Conservation (phyloP, 2,888 invertebrate genomes). For the Furcula furcula region DNA sequence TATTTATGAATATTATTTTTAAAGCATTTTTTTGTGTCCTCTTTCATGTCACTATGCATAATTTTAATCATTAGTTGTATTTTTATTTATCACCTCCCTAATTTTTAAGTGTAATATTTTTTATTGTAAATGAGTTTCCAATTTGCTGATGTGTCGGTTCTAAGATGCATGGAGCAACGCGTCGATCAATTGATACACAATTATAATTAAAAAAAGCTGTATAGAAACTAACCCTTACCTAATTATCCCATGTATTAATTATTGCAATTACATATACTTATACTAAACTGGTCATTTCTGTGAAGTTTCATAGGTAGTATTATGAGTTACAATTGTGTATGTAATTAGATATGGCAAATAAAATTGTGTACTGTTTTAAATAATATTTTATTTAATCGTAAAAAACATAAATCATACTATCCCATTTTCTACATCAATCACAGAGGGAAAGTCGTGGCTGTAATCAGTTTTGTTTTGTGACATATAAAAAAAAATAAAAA, state of each 20-base stretch:
- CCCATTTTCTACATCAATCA: not conserved
- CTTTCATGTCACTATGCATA: slow-evolving; percentile 63
- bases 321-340: slow-evolving; percentile 77
- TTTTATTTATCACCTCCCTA: slow-evolving; percentile 60
- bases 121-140: slow-evolving; percentile 44
- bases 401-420: slow-evolving; percentile 19
- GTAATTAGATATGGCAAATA: slow-evolving; percentile 74
- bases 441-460: no score
- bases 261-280: slow-evolving; percentile 10
- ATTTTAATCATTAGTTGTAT: slow-evolving; percentile 52
- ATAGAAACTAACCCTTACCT: slow-evolving; percentile 37
- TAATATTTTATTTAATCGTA: slow-evolving; percentile 33
- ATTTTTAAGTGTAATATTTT: slow-evolving; percentile 40
- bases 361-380: slow-evolving; percentile 68
- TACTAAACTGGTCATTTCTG: slow-evolving; percentile 21
- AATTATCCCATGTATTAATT: slow-evolving; percentile 30
- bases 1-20: slow-evolving; percentile 42
- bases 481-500: not conserved
- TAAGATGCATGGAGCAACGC: slow-evolving; percentile 53
- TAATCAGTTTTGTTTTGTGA: no score
- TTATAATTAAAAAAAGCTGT: slow-evolving; percentile 54
- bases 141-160: slow-evolving; percentile 64
- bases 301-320: slow-evolving; percentile 46
- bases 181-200: slow-evolving; percentile 72
- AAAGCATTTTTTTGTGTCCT: slow-evolving; percentile 43